Conservation (phyloP, 92 coral and sea anemone genomes). For the Montipora capitata region DNA sequence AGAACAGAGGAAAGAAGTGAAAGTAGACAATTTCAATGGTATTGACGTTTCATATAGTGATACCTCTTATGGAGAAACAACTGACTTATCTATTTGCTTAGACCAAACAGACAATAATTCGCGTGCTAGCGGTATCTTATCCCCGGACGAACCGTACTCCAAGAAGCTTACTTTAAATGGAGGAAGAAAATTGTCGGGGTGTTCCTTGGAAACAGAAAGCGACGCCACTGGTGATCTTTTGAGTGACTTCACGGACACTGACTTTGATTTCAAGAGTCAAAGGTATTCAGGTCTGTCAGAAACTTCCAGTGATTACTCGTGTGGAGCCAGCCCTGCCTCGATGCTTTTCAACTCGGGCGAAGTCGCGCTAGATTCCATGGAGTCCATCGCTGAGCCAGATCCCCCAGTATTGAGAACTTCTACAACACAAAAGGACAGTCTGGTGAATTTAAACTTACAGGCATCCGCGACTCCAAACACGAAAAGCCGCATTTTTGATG, state of each 20-base stretch:
- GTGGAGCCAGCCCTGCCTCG: slow-evolving; percentile 70
- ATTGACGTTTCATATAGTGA: background rate
- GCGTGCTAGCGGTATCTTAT: background rate
- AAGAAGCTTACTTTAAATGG: slow-evolving; percentile 1
- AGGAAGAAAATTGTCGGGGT: slow-evolving; percentile 7
- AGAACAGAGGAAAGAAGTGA: background rate
- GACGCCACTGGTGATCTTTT: slow-evolving; percentile 35
- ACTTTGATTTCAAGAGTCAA: slow-evolving; percentile 78
- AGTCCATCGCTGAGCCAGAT: slow-evolving; percentile 23
- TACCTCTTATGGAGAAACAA: slow-evolving; percentile 3
- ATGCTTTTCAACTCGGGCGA: slow-evolving; percentile 66
- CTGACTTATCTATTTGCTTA: background rate
- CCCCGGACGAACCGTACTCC: slow-evolving; percentile 17
- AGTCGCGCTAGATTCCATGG: background rate
- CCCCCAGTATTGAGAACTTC: slow-evolving; percentile 1
- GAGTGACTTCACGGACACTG: slow-evolving; percentile 74
- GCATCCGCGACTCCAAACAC: slow-evolving; percentile 38
- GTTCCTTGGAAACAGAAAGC: slow-evolving; percentile 48
- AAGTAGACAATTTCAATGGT: background rate
- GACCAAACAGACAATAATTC: slow-evolving; percentile 6
- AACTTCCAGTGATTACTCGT: slow-evolving; percentile 74
- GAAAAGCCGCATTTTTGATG: slow-evolving; percentile 39
- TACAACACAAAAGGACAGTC: slow-evolving; percentile 32
- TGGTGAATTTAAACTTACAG: slow-evolving; percentile 33
- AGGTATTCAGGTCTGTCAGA: slow-evolving; percentile 67